These are phyloP conservation scores for Rhipidura dahli DNA, from an alignment of 2,113 vertebrate species.

Conservation along the genomic window DNA sequence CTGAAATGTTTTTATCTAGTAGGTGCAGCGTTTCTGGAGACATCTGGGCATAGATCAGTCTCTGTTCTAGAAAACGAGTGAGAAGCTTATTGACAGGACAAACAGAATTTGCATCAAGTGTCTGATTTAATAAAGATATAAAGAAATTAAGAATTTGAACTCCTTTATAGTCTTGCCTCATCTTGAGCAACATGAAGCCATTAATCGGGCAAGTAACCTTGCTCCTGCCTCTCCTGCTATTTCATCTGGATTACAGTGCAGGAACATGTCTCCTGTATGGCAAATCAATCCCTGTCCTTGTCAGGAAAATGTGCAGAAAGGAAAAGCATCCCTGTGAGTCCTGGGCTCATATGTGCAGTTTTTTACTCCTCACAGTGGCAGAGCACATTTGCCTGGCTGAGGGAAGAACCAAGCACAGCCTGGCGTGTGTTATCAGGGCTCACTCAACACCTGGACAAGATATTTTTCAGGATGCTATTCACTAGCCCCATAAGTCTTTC, in stretches of 20 bases:
- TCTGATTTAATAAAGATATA: background rate
- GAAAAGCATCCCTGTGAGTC: background rate
- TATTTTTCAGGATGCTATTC: background rate
- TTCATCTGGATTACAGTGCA: background rate
- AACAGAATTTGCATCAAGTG: background rate
- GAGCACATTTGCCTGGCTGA: background rate
- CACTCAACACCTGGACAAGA: background rate
- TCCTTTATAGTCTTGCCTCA: background rate
- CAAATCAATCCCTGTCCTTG: background rate
- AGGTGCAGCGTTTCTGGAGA: background rate
- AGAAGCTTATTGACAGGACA: background rate
- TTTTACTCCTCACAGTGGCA: background rate
- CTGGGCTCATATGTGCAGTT: background rate
- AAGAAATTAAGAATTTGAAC: background rate
- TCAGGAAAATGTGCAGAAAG: background rate
- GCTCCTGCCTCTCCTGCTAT: background rate
- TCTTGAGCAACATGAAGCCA: background rate
- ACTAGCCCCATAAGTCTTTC: conserved; percentile 26
- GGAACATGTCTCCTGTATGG: background rate
- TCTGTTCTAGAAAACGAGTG: background rate
- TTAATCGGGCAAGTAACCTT: background rate
- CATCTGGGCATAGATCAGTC: background rate
- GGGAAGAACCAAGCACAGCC: background rate
- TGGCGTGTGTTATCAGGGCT: background rate
- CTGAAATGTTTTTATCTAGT: background rate